phyloP scores from a whole-genome alignment of 2,113 vertebrate genomes.

The Hystrix brachyura region DNA sequence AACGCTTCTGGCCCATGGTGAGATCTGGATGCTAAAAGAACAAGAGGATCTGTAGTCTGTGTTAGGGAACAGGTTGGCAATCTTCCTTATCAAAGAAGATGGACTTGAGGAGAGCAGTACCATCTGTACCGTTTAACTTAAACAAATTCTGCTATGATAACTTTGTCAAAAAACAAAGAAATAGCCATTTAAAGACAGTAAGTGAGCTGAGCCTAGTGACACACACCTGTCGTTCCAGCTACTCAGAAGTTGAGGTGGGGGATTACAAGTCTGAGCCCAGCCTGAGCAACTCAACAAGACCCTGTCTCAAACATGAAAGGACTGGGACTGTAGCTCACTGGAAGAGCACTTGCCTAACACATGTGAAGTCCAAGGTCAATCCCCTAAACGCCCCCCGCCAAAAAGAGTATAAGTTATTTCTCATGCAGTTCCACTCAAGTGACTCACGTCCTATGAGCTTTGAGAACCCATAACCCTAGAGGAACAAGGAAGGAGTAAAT shows the following conservation, averaged over 20 bases:
- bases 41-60: neutral
- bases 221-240: neutral
- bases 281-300: neutral
- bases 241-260: neutral
- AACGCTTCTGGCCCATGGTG: constrained; percentile 84
- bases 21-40: constrained; percentile 87
- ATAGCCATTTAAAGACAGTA: neutral
- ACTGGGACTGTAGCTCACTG: neutral
- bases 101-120: neutral
- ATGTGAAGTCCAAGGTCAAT: neutral
- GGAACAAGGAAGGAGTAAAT: neutral
- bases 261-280: neutral
- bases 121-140: neutral
- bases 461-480: neutral
- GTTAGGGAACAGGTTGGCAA: neutral
- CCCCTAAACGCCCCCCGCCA: neutral
- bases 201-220: neutral
- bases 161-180: constrained; percentile 13
- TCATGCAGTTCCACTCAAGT: neutral
- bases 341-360: neutral
- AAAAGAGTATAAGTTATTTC: neutral
- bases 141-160: constrained; percentile 2
- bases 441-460: neutral
- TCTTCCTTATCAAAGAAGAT: constrained; percentile 16
- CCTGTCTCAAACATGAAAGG: neutral